These are phyloP conservation scores for Python bivittatus DNA, from an alignment of 2,113 vertebrate species.

Conservation along the genomic window DNA sequence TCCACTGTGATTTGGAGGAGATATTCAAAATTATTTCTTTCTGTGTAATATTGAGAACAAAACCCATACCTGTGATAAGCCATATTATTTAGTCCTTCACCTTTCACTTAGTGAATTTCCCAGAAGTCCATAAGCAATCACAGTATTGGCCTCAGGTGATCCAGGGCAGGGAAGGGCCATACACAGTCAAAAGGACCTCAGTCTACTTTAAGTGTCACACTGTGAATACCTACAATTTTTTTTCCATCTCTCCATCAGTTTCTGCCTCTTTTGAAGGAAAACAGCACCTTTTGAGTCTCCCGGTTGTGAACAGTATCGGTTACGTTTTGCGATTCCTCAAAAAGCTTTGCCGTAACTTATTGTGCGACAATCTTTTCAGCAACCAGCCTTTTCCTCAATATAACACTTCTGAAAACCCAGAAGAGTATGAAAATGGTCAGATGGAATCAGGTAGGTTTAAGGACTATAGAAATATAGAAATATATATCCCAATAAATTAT, in stretches of 20 bases:
- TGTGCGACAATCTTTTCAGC: conserved; percentile 95
- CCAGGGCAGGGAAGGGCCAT: neutral
- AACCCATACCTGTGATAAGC: neutral
- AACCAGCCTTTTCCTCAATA: conserved; percentile 87
- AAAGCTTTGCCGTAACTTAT: conserved; percentile 91
- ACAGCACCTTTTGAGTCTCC: conserved; percentile 90
- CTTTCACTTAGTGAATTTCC: neutral
- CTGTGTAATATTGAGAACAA: neutral
- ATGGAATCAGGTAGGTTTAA: conserved; percentile 71
- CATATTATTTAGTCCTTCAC: neutral
- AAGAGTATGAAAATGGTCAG: conserved; percentile 53
- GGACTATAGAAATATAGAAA: neutral
- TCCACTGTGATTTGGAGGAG: neutral
- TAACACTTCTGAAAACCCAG: conserved; percentile 62
- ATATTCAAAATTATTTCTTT: neutral
- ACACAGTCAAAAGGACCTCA: neutral
- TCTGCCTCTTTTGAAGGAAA: conserved; percentile 95
- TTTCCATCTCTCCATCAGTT: conserved; percentile 65
- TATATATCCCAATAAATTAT: neutral
- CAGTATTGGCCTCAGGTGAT: too few species aligned
- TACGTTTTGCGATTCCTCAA: conserved; percentile 94
- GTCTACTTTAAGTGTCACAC: neutral
- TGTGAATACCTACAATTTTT: neutral
- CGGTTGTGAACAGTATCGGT: conserved; percentile 91
- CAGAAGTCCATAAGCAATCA: neutral